Evolutionary conservation across 1,140 invertebrate species (phyloP).

Genomic region (Mamestra configurata): DNA sequence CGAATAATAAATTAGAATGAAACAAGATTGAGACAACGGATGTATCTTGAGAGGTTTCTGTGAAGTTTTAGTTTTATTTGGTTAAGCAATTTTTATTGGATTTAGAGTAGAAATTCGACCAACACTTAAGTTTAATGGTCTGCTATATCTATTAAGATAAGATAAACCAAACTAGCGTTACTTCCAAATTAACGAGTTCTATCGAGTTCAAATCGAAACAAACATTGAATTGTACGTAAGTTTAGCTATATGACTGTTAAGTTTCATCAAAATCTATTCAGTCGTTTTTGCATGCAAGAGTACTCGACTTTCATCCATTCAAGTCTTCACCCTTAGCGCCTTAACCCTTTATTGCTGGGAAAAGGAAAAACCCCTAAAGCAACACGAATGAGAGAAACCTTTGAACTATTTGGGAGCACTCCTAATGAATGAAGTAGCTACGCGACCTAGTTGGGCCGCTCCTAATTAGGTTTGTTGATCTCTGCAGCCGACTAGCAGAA

Average conservation of each 20-base stretch:
- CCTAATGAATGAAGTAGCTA: constrained; percentile 16
- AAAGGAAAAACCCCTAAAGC: neutral
- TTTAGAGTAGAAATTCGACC: too few species aligned
- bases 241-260: too few species aligned
- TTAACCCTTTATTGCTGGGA: neutral
- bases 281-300: too few species aligned
- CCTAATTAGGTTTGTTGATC: constrained; percentile 34
- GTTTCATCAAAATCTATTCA: neutral
- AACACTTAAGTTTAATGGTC: too few species aligned
- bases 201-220: too few species aligned
- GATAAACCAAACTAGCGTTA: too few species aligned
- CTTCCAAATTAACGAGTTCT: too few species aligned
- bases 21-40: neutral
- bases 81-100: too few species aligned
- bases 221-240: too few species aligned
- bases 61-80: too few species aligned
- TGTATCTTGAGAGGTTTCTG: neutral
- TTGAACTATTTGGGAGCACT: constrained; percentile 23
- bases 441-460: neutral
- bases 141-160: too few species aligned
- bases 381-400: constrained; percentile 4
- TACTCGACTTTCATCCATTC: neutral
- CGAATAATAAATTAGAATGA: neutral
- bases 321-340: too few species aligned
- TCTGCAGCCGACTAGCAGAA: neutral